Percentiles rank a stretch among this genome's conserved stretches.
These are phyloP conservation scores for Dorcus hopei DNA, from an alignment of 2,888 invertebrate species.

Conservation along the genomic window DNA sequence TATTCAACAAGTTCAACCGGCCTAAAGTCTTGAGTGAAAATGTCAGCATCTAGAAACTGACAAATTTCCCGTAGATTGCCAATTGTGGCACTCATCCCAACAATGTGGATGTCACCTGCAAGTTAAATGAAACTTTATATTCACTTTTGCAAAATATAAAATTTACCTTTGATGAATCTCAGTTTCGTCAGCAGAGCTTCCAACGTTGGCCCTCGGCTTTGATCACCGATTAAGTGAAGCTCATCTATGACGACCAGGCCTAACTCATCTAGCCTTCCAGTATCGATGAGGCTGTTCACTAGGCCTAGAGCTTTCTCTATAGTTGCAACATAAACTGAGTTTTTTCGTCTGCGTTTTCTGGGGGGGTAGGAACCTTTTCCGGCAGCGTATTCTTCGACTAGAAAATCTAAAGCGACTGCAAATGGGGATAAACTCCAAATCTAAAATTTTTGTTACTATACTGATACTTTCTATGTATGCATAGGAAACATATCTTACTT, in stretches of 20 bases:
- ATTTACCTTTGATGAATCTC: conserved; percentile 64
- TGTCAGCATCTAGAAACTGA: conserved; percentile 74
- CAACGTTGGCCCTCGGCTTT: conserved; percentile 77
- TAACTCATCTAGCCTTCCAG: conserved; percentile 68
- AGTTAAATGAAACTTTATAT: conserved; percentile 10
- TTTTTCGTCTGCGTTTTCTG: conserved; percentile 68
- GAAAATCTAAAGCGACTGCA: conserved; percentile 81
- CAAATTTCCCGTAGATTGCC: conserved; percentile 84
- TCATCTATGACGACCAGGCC: conserved; percentile 88
- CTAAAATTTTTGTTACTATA: conserved; percentile 48
- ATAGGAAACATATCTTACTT: conserved; percentile 56
- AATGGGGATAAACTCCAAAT: conserved; percentile 81
- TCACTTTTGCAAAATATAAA: background rate
- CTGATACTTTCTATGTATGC: too few relatives aligned
- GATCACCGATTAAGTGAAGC: conserved; percentile 88
- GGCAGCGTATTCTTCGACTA: conserved; percentile 94
- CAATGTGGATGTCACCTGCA: conserved; percentile 71
- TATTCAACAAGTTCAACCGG: conserved; percentile 84
- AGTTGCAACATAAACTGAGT: conserved; percentile 85
- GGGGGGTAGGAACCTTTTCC: conserved; percentile 83
- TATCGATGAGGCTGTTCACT: conserved; percentile 80
- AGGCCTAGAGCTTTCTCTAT: conserved; percentile 91
- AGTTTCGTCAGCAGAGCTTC: conserved; percentile 83
- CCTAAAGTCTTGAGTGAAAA: conserved; percentile 82
- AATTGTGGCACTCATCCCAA: conserved; percentile 97